phyloP scores from a whole-genome alignment of 2,888 invertebrate genomes.

The Pediacus dermestoides region DNA sequence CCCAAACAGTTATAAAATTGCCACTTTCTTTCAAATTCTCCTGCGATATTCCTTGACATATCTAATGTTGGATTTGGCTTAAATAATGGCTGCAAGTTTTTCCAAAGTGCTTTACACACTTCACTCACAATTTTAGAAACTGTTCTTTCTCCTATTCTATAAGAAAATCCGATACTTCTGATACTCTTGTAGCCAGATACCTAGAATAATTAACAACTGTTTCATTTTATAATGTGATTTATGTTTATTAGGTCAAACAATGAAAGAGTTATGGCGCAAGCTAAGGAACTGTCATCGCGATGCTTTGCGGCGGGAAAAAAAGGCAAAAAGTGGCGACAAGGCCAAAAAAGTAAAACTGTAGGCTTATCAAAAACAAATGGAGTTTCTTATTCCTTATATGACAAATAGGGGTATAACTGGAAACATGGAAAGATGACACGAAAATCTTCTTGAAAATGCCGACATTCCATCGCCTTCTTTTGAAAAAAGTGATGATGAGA shows the following conservation, averaged over 20 bases:
- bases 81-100: slow-evolving; percentile 24
- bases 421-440: no score
- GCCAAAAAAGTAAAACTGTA: slow-evolving; percentile 15
- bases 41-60: slow-evolving; percentile 29
- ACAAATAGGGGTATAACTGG: slow-evolving; percentile 29
- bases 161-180: slow-evolving; percentile 18
- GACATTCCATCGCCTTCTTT: no score
- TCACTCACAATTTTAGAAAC: slow-evolving; percentile 41
- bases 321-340: slow-evolving; percentile 4
- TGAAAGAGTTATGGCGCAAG: not conserved
- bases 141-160: slow-evolving; percentile 26
- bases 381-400: slow-evolving; percentile 19
- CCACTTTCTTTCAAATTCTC: slow-evolving; percentile 32
- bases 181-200: slow-evolving; percentile 15
- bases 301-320: slow-evolving; percentile 1
- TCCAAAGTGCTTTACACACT: slow-evolving; percentile 34
- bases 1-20: slow-evolving; percentile 33
- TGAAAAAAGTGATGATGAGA: no score
- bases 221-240: not conserved
- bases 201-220: slow-evolving; percentile 9
- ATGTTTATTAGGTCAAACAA: no score
- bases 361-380: slow-evolving; percentile 21
- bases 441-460: no score
- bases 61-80: slow-evolving; percentile 25
- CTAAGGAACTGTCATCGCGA: slow-evolving; percentile 3